phyloP scores from a whole-genome alignment of 2,888 invertebrate genomes.

The Conus canariensis region DNA sequence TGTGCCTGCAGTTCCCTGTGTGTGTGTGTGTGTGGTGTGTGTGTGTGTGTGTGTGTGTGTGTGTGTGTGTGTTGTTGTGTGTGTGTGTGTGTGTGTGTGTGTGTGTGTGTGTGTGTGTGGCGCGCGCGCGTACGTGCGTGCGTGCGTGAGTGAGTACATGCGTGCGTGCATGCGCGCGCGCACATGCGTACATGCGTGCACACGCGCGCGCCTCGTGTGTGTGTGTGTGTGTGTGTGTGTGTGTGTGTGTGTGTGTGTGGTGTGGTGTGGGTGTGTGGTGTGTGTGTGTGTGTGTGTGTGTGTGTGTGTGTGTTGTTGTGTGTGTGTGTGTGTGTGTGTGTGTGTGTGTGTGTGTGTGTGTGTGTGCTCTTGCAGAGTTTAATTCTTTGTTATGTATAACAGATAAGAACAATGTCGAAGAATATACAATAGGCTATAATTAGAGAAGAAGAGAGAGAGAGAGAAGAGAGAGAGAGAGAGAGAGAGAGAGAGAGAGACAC shows the following conservation, averaged over 20 bases:
- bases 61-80: not conserved
- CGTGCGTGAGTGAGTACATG: not conserved
- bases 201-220: not conserved
- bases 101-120: not conserved
- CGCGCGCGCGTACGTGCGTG: not conserved
- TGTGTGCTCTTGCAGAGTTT: no score
- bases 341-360: not conserved
- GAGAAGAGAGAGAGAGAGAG: no score
- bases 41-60: not conserved
- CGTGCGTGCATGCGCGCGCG: not conserved
- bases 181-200: not conserved
- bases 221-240: not conserved
- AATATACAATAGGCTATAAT: no score
- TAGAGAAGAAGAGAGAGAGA: no score
- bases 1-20: not conserved
- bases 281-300: not conserved
- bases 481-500: not conserved
- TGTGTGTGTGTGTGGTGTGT: constrained; percentile 4
- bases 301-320: not conserved
- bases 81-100: not conserved
- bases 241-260: not conserved
- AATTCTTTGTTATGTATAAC: no score
- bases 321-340: not conserved
- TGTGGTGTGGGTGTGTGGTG: no score
- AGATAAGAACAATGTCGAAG: no score